phyloP scores from a whole-genome alignment of 2,113 vertebrate species.

The Leptobrachium leishanense region DNA sequence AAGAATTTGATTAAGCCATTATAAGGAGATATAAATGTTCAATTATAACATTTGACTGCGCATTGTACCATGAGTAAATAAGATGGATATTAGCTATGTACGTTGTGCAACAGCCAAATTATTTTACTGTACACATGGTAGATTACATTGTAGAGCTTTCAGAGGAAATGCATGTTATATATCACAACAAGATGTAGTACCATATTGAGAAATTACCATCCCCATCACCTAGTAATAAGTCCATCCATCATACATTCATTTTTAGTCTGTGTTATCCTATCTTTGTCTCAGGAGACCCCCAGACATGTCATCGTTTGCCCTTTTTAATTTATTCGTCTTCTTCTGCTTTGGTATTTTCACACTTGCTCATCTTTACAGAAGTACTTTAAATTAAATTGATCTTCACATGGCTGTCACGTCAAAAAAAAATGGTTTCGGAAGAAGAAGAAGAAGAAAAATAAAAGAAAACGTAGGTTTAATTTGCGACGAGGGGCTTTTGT shows the following conservation, averaged over 20 bases:
- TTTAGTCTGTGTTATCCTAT: conserved; percentile 77
- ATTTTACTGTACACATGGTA: background rate
- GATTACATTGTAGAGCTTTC: conserved; percentile 59
- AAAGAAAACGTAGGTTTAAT: conserved; percentile 40
- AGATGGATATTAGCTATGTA: background rate
- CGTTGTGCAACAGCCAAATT: conserved; percentile 3
- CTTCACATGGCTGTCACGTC: conserved; percentile 60
- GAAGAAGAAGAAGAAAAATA: conserved; percentile 52
- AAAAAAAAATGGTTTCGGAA: conserved; percentile 56
- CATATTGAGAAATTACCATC: conserved; percentile 70
- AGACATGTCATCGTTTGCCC: conserved; percentile 77
- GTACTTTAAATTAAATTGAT: conserved; percentile 79
- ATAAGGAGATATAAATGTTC: background rate
- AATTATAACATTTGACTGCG: background rate
- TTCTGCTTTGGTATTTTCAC: conserved; percentile 71
- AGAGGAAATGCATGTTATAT: conserved; percentile 66
- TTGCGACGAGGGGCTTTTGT: conserved; percentile 51
- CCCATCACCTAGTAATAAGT: conserved; percentile 71
- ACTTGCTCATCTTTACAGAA: conserved; percentile 80
- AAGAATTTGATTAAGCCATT: background rate
- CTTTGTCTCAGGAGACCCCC: conserved; percentile 67
- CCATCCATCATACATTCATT: conserved; percentile 73
- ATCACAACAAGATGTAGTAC: conserved; percentile 70
- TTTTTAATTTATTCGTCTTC: conserved; percentile 82
- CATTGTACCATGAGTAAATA: background rate